phyloP scores from a whole-genome alignment of 2,888 invertebrate species.

The Rhabditoides inermis region DNA sequence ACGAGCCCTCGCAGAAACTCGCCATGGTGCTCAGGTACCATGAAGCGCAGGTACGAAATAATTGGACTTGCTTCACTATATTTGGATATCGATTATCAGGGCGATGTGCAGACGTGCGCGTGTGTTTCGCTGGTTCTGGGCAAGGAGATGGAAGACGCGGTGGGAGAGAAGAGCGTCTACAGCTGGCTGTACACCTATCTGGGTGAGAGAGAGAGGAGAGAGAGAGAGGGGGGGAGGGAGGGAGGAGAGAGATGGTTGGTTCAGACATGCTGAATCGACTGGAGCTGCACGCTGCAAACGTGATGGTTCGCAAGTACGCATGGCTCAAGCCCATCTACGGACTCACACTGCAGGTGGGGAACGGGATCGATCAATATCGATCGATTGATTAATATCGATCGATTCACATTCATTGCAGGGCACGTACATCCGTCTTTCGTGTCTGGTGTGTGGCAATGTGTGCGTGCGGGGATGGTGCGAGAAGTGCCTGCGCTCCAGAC shows the following conservation, averaged over 20 bases:
- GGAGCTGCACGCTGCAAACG: conserved; percentile 16
- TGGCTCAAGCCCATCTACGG: conserved; percentile 14
- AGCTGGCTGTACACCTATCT: conserved; percentile 27
- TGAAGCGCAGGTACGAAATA: too few species aligned
- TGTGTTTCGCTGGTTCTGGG: conserved; percentile 23
- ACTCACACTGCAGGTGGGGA: conserved; percentile 12
- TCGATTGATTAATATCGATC: too few species aligned
- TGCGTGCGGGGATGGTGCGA: conserved; percentile 15
- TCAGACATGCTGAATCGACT: conserved; percentile 29
- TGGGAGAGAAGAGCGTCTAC: conserved; percentile 17
- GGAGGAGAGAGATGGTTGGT: too few species aligned
- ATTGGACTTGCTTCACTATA: too few species aligned
- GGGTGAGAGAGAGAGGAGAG: conserved; percentile 7
- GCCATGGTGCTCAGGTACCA: too few species aligned
- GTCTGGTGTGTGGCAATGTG: conserved; percentile 11
- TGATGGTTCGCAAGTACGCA: conserved; percentile 21
- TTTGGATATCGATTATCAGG: too few species aligned
- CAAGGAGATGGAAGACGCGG: conserved; percentile 12
- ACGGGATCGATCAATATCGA: too few species aligned
- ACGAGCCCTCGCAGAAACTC: too few species aligned
- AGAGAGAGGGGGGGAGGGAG: background rate
- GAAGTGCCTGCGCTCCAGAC: conserved; percentile 11
- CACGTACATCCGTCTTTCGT: conserved; percentile 13
- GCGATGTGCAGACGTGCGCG: conserved; percentile 32
- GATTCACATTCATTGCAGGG: conserved; percentile 4